phyloP scores from a whole-genome alignment of 2,888 invertebrate species.

The Hemithea aestivaria region DNA sequence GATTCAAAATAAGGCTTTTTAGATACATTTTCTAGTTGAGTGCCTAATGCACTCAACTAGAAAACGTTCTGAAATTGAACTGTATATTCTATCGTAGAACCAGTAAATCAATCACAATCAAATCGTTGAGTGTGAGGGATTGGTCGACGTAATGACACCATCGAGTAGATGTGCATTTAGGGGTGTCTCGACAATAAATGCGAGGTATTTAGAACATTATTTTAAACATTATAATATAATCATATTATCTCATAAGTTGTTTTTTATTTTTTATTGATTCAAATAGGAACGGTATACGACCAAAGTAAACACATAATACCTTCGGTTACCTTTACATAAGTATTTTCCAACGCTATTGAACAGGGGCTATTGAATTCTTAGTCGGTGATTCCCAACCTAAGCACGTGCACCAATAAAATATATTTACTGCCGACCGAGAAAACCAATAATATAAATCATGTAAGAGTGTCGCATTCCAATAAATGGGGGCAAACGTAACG shows the following conservation, averaged over 20 bases:
- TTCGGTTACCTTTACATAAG: too few relatives aligned
- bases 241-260: too few relatives aligned
- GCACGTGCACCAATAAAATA: constrained; percentile 11
- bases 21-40: too few relatives aligned
- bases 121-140: constrained; percentile 43
- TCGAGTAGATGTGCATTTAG: constrained; percentile 26
- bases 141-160: constrained; percentile 40
- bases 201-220: not conserved
- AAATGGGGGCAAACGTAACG: constrained; percentile 18
- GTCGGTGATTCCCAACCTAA: constrained; percentile 6
- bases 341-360: not conserved
- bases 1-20: too few relatives aligned
- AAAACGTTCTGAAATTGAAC: not conserved
- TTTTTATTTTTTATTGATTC: too few relatives aligned
- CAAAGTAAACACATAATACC: too few relatives aligned
- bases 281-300: too few relatives aligned
- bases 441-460: constrained; percentile 18
- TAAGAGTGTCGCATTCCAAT: constrained; percentile 12
- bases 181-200: constrained; percentile 10
- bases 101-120: constrained; percentile 64
- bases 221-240: too few relatives aligned
- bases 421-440: constrained; percentile 11
- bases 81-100: constrained; percentile 38
- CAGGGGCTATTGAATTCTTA: constrained; percentile 6
- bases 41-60: too few relatives aligned